Evolutionary conservation across 1,140 invertebrate genomes (phyloP).

Genomic region (Scaptomyza graminum): DNA sequence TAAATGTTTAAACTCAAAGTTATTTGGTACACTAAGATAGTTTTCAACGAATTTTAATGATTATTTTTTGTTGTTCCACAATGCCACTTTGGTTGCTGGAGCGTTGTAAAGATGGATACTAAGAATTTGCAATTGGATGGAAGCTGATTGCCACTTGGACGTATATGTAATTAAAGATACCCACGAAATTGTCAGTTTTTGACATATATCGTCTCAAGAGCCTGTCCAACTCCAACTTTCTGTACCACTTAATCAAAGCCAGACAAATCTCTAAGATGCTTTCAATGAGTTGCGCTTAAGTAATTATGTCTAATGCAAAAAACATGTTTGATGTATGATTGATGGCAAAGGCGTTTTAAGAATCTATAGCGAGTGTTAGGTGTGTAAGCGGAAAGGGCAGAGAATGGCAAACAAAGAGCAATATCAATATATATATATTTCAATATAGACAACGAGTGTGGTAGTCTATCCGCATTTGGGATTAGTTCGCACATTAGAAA

Average conservation of each 20-base stretch:
- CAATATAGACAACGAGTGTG: conserved; percentile 4
- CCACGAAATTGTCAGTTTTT: conserved; percentile 62
- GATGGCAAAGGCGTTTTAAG: conserved; percentile 31
- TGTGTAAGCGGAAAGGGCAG: neutral
- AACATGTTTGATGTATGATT: conserved; percentile 43
- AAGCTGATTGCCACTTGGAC: conserved; percentile 29
- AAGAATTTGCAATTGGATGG: conserved; percentile 38
- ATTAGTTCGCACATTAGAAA: neutral
- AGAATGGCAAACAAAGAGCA: neutral
- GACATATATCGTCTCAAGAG: conserved; percentile 63
- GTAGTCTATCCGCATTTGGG: conserved; percentile 9
- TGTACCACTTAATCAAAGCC: conserved; percentile 63
- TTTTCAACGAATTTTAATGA: conserved; percentile 59
- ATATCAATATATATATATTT: too few relatives aligned
- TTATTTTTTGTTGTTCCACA: conserved; percentile 23
- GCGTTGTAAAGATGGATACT: neutral
- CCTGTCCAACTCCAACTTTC: conserved; percentile 46
- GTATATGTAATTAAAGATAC: conserved; percentile 70
- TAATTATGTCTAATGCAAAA: conserved; percentile 58
- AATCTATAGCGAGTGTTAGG: conserved; percentile 2
- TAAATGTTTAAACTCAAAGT: conserved; percentile 14
- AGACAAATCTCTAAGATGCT: conserved; percentile 69
- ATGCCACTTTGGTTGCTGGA: conserved; percentile 49
- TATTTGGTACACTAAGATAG: conserved; percentile 30
- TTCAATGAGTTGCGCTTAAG: conserved; percentile 73